These are phyloP conservation scores for Hybognathus amarus DNA, from an alignment of 2,797 vertebrate species.

Conservation along the genomic window DNA sequence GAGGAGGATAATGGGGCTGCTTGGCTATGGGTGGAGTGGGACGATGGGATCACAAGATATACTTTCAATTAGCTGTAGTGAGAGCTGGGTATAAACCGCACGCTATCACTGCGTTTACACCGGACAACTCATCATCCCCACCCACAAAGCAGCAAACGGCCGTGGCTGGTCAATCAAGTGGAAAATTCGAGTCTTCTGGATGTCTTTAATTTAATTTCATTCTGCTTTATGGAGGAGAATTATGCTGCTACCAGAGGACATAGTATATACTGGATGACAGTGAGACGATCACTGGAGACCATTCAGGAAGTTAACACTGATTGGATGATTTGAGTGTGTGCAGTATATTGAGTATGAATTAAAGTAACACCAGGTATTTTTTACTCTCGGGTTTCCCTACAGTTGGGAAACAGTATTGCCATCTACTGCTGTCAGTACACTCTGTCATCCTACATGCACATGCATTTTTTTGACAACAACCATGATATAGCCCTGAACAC, in stretches of 20 bases:
- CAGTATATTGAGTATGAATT: background rate
- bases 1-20: slow-evolving; percentile 36
- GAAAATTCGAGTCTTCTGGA: slow-evolving; percentile 10
- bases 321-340: too few species aligned
- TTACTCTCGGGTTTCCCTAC: too few species aligned
- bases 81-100: background rate
- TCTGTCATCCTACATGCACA: too few species aligned
- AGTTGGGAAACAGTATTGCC: too few species aligned
- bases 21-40: background rate
- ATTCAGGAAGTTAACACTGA: background rate
- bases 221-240: background rate
- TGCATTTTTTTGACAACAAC: too few species aligned
- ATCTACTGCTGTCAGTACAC: too few species aligned
- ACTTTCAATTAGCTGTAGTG: slow-evolving; percentile 61
- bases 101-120: background rate
- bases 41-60: slow-evolving; percentile 48
- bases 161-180: slow-evolving; percentile 28
- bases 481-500: too few species aligned
- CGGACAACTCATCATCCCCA: background rate
- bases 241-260: background rate
- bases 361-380: too few species aligned
- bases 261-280: background rate
- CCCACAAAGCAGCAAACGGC: background rate
- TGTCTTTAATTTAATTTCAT: background rate
- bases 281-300: slow-evolving; percentile 1